Conservation (phyloP, 2,113 vertebrate genomes). For the Sarotherodon lohbergeri region DNA sequence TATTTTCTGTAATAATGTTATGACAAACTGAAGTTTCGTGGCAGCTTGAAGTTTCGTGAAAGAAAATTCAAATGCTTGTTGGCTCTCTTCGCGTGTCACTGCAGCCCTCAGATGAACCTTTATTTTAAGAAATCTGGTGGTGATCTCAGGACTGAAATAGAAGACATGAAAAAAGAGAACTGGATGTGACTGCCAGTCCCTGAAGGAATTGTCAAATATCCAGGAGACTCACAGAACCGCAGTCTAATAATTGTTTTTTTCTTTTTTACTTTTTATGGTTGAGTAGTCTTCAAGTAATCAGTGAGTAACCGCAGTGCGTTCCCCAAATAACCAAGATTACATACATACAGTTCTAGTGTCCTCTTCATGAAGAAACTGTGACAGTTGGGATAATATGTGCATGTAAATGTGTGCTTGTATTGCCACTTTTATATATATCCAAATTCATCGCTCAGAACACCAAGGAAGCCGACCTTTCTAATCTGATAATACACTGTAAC, state of each 20-base stretch:
- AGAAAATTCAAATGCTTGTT: neutral
- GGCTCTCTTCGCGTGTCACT: neutral
- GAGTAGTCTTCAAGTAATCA: neutral
- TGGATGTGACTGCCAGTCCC: neutral
- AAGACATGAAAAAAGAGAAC: neutral
- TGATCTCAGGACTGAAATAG: neutral
- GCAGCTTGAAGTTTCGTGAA: neutral
- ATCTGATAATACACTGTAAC: neutral
- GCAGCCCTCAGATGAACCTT: neutral
- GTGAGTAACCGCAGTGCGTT: neutral
- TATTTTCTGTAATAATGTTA: neutral
- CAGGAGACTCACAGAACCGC: neutral
- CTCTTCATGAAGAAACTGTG: neutral
- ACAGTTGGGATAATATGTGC: neutral
- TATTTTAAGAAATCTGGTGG: neutral
- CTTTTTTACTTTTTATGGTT: neutral
- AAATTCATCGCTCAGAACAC: no score
- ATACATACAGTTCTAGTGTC: neutral
- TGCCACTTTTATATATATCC: neutral
- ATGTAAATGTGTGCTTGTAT: neutral
- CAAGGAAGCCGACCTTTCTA: neutral
- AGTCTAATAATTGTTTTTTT: neutral
- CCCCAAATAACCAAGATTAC: neutral
- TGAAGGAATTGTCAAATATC: neutral
- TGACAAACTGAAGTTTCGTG: neutral